Evolutionary conservation across 2,888 invertebrate genomes (phyloP).

Genomic region (Punctoribates punctum): DNA sequence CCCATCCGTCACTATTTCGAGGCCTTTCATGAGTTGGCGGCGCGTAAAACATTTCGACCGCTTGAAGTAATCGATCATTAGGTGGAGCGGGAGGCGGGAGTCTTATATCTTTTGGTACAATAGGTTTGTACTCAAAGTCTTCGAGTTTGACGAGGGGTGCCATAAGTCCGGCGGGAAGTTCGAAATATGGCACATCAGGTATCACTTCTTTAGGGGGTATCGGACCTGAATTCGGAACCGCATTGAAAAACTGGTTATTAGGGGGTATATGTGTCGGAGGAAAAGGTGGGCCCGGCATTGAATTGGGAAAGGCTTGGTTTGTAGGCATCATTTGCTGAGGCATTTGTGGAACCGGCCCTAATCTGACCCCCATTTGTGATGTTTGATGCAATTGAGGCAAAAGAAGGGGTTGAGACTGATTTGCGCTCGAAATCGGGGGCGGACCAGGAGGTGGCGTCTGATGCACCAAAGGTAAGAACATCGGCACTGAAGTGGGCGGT

Average conservation of each 20-base stretch:
- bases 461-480: slow-evolving; percentile 52
- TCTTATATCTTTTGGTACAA: slow-evolving; percentile 84
- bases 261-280: slow-evolving; percentile 22
- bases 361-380: not conserved
- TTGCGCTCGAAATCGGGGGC: slow-evolving; percentile 28
- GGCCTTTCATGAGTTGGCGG: slow-evolving; percentile 91
- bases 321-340: slow-evolving; percentile 7
- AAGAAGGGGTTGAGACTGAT: slow-evolving; percentile 35
- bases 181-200: slow-evolving; percentile 65
- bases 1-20: slow-evolving; percentile 94
- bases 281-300: slow-evolving; percentile 33
- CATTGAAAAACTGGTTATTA: slow-evolving; percentile 40
- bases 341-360: slow-evolving; percentile 11
- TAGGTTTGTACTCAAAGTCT: slow-evolving; percentile 59
- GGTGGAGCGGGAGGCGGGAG: slow-evolving; percentile 94
- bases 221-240: slow-evolving; percentile 25
- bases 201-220: slow-evolving; percentile 37
- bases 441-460: slow-evolving; percentile 46
- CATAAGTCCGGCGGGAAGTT: slow-evolving; percentile 95
- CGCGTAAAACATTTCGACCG: slow-evolving; percentile 93
- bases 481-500: slow-evolving; percentile 39
- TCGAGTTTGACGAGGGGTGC: slow-evolving; percentile 78
- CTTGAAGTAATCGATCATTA: slow-evolving; percentile 82
- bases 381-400: slow-evolving; percentile 22
- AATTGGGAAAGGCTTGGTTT: slow-evolving; percentile 2